phyloP scores from a whole-genome alignment of 2,888 invertebrate species.

The Theristus sp. region DNA sequence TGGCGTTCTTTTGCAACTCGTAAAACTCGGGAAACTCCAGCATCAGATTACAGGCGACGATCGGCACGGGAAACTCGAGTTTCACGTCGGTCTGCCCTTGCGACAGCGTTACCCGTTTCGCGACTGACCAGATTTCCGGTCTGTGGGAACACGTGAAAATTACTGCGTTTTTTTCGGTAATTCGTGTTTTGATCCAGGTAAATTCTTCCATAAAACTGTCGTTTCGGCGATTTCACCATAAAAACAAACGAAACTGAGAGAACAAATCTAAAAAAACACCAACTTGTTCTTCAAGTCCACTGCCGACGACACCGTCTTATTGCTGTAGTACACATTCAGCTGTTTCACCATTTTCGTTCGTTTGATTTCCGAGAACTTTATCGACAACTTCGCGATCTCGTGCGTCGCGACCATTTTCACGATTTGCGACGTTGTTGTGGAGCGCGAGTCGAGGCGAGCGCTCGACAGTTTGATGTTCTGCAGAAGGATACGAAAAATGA shows the following conservation, averaged over 20 bases:
- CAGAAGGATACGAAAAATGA: no score
- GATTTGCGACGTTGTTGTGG: conserved; percentile 90
- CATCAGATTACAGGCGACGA: conserved; percentile 92
- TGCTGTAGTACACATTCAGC: conserved; percentile 86
- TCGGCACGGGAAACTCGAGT: conserved; percentile 86
- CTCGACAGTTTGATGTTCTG: conserved; percentile 13
- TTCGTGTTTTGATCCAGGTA: no score
- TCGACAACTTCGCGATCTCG: conserved; percentile 46
- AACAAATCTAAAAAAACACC: no score
- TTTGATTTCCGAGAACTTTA: conserved; percentile 51
- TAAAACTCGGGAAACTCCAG: conserved; percentile 94
- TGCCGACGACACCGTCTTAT: conserved; percentile 74
- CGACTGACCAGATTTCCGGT: conserved; percentile 65
- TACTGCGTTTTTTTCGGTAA: no score
- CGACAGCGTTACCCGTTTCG: conserved; percentile 68
- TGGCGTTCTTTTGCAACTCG: conserved; percentile 77
- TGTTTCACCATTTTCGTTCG: conserved; percentile 67
- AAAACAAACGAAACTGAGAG: no score
- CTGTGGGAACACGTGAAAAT: no score
- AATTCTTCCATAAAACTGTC: no score
- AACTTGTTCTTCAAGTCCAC: conserved; percentile 82
- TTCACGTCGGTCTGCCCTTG: conserved; percentile 74
- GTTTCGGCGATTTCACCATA: not conserved
- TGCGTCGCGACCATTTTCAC: conserved; percentile 85
- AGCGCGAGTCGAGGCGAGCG: conserved; percentile 60